phyloP scores from a whole-genome alignment of 2,113 vertebrate genomes.

The Herpetotheres cachinnans region DNA sequence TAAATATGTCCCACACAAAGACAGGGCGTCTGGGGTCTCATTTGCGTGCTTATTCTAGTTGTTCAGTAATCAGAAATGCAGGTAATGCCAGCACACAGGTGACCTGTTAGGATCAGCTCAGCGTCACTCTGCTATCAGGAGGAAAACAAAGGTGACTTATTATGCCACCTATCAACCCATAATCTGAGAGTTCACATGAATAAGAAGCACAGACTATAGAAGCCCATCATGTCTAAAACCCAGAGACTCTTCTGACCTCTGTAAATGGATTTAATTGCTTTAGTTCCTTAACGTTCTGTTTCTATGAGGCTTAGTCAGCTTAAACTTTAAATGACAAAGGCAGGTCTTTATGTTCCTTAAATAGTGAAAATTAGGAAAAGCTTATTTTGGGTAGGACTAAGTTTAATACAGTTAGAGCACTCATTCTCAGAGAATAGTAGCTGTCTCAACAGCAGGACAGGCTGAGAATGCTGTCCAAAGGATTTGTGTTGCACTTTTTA shows the following conservation, averaged over 20 bases:
- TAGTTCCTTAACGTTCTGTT: constrained; percentile 27
- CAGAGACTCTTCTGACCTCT: constrained; percentile 46
- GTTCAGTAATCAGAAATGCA: constrained; percentile 39
- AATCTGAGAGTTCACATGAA: constrained; percentile 7
- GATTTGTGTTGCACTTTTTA: constrained; percentile 50
- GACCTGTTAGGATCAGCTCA: constrained; percentile 11
- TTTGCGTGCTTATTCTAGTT: background rate
- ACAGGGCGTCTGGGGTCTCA: constrained; percentile 4
- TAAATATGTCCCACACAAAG: constrained; percentile 51
- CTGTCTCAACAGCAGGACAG: constrained; percentile 46
- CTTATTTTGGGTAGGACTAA: constrained; percentile 59
- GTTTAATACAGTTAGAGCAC: constrained; percentile 50
- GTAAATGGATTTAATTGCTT: constrained; percentile 62
- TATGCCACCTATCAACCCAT: background rate
- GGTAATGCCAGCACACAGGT: background rate
- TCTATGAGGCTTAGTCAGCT: constrained; percentile 59
- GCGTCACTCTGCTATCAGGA: background rate
- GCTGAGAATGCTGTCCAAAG: constrained; percentile 48
- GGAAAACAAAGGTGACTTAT: constrained; percentile 11
- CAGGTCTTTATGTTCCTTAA: constrained; percentile 55
- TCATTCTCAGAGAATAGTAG: background rate
- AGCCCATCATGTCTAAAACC: background rate
- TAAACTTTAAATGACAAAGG: constrained; percentile 61
- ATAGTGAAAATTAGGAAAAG: constrained; percentile 62
- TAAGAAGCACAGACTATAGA: background rate